These are phyloP conservation scores for Trachemys scripta DNA, from an alignment of 2,113 vertebrate genomes.

Conservation along the genomic window DNA sequence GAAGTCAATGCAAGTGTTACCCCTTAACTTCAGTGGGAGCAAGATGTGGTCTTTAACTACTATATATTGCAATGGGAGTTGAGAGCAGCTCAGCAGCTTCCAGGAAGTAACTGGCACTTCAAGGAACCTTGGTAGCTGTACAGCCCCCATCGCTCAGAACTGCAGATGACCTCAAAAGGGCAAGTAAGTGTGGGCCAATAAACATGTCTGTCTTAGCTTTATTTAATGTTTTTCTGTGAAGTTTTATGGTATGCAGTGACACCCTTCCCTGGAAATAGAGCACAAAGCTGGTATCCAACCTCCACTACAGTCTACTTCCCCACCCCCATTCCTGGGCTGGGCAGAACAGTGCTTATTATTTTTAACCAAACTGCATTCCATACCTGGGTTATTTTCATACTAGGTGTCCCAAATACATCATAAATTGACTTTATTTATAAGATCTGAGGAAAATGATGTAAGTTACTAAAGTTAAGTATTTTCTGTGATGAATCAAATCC, in stretches of 20 bases:
- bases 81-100: background rate
- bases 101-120: background rate
- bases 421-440: background rate
- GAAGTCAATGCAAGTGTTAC: background rate
- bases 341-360: background rate
- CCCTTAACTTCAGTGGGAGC: background rate
- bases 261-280: background rate
- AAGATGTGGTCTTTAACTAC: background rate
- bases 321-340: background rate
- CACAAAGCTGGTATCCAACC: background rate
- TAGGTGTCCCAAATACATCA: background rate
- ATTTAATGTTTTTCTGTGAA: background rate
- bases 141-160: background rate
- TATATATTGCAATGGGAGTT: rapidly evolving
- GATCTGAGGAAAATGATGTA: background rate
- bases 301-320: background rate
- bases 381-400: background rate
- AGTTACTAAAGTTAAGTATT: background rate
- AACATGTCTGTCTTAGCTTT: background rate
- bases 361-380: background rate
- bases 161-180: background rate
- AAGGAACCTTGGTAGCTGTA: background rate
- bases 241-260: background rate
- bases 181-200: background rate
- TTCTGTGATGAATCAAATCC: background rate